Percentiles rank a stretch among this genome's conserved stretches.
phyloP scores from a whole-genome alignment of 2,797 vertebrate species.

The Myotis planiceps region DNA sequence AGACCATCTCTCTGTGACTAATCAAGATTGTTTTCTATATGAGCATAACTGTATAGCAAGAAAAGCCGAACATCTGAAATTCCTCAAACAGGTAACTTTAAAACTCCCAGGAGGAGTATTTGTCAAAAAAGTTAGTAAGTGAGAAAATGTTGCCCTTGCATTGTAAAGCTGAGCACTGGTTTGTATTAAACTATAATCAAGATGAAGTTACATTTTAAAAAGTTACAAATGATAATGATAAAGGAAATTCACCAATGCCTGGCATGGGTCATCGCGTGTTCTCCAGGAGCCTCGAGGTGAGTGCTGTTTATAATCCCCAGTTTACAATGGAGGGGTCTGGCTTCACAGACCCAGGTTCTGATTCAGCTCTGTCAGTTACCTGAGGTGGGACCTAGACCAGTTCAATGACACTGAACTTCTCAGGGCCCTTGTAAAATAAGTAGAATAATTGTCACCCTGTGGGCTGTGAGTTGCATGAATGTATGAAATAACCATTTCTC shows the following conservation, averaged over 20 bases:
- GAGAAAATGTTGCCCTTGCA: background rate
- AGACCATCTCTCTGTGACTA: background rate
- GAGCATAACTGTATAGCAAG: background rate
- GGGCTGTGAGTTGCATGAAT: background rate
- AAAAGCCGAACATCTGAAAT: background rate
- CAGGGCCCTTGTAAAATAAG: background rate
- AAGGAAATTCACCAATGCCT: background rate
- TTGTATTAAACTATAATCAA: background rate
- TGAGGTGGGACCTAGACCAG: background rate
- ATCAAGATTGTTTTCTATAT: background rate
- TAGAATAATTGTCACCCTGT: background rate
- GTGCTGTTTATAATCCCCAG: background rate
- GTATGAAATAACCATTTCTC: background rate
- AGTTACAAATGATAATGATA: background rate
- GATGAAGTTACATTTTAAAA: background rate
- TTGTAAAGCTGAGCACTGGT: background rate
- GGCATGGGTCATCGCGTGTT: background rate
- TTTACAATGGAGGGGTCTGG: accelerated
- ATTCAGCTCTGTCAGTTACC: background rate
- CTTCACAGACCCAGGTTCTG: background rate
- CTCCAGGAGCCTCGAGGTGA: background rate
- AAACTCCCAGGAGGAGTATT: background rate
- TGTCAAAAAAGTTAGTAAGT: background rate
- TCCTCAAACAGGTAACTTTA: background rate
- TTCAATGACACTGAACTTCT: background rate